A percentile compares a stretch with the other conserved stretches of the same genome.
These are phyloP conservation scores for Trissoscelio sp. DNA, from an alignment of 2,888 invertebrate genomes.

Conservation along the genomic window DNA sequence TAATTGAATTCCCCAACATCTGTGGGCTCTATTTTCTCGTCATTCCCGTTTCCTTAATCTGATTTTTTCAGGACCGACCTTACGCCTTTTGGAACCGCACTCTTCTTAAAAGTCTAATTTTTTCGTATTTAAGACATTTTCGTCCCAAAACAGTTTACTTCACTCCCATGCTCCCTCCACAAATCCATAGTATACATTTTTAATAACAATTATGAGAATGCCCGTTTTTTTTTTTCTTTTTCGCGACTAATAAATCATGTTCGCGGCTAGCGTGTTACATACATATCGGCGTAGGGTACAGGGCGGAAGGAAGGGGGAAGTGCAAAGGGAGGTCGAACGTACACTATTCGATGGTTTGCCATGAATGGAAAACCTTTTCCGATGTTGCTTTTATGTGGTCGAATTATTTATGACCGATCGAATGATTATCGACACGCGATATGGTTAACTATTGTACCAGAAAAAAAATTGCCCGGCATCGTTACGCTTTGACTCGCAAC, in stretches of 20 bases:
- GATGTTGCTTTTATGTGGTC: constrained; percentile 76
- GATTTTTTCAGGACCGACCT: too few relatives aligned
- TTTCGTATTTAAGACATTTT: too few relatives aligned
- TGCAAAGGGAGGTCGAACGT: constrained; percentile 66
- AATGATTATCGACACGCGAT: constrained; percentile 75
- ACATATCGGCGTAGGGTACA: constrained; percentile 64
- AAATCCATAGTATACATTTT: constrained; percentile 47
- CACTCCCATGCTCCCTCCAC: too few relatives aligned
- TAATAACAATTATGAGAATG: constrained; percentile 53
- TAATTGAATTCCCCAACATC: too few relatives aligned
- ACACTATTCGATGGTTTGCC: constrained; percentile 72
- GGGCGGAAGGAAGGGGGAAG: constrained; percentile 69
- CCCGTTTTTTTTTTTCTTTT: constrained; percentile 72
- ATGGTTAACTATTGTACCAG: constrained; percentile 71
- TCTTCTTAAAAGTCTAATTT: too few relatives aligned
- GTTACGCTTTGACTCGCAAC: constrained; percentile 56
- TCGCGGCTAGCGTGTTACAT: constrained; percentile 69
- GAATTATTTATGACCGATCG: constrained; percentile 81
- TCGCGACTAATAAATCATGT: constrained; percentile 80
- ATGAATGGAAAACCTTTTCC: constrained; percentile 80
- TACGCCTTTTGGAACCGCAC: too few relatives aligned
- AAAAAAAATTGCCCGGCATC: constrained; percentile 63
- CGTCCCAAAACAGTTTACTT: too few relatives aligned
- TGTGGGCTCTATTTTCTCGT: neutral
- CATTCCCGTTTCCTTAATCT: neutral